Evolutionary conservation across 2,888 invertebrate genomes (phyloP).

Genomic region (Drosophila kanekoi): DNA sequence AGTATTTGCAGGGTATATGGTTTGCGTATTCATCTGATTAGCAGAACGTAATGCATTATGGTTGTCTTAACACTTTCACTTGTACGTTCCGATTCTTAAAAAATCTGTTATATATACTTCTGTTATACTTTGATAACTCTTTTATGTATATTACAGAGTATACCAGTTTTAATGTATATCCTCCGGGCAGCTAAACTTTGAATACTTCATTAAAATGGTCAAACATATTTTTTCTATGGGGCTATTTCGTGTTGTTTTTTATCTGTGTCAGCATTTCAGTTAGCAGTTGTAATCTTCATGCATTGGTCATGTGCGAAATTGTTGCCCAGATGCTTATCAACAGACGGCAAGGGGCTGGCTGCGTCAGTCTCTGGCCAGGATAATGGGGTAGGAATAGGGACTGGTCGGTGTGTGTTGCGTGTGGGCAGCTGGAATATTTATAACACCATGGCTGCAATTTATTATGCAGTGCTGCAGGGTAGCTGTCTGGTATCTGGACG

Average conservation of each 20-base stretch:
- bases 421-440: slow-evolving; percentile 74
- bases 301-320: slow-evolving; percentile 82
- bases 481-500: slow-evolving; percentile 39
- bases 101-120: too few relatives aligned
- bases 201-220: slow-evolving; percentile 20
- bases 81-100: too few relatives aligned
- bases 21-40: too few relatives aligned
- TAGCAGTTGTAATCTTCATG: slow-evolving; percentile 68
- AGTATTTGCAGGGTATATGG: background rate
- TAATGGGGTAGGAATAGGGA: background rate
- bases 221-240: slow-evolving; percentile 1
- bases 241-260: slow-evolving; percentile 13
- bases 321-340: slow-evolving; percentile 81
- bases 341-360: slow-evolving; percentile 45
- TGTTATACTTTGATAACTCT: too few relatives aligned
- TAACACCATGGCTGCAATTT: slow-evolving; percentile 81
- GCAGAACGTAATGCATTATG: too few relatives aligned
- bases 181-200: slow-evolving; percentile 12
- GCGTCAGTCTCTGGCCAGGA: slow-evolving; percentile 21
- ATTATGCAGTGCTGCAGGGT: slow-evolving; percentile 77
- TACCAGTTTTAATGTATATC: background rate
- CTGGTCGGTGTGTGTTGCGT: slow-evolving; percentile 8
- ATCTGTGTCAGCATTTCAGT: slow-evolving; percentile 75
- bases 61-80: too few relatives aligned
- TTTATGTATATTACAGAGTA: background rate